These are phyloP conservation scores for Scalopus aquaticus DNA, from an alignment of 2,113 vertebrate genomes.

Conservation along the genomic window DNA sequence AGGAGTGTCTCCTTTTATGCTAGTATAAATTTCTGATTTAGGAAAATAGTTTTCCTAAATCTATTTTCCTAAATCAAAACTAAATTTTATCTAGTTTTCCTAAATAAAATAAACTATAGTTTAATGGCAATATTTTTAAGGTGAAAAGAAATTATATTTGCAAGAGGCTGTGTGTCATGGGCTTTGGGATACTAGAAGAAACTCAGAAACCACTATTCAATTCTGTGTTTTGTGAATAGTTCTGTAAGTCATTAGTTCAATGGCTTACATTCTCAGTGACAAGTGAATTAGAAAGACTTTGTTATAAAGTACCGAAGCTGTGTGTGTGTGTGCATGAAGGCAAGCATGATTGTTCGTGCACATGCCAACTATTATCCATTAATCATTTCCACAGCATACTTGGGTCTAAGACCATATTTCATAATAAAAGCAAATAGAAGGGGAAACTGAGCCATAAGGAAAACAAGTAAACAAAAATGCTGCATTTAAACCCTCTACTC, in stretches of 20 bases:
- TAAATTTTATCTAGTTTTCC: too few relatives aligned
- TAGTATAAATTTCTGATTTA: conserved; percentile 17
- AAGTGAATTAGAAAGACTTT: neutral
- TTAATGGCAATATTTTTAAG: conserved; percentile 4
- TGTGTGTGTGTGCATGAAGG: neutral
- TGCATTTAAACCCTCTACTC: conserved; percentile 60
- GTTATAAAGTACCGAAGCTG: neutral
- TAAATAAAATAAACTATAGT: too few relatives aligned
- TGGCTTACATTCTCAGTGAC: neutral
- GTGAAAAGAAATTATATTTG: conserved; percentile 8
- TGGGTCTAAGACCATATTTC: neutral
- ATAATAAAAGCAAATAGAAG: conserved; percentile 77
- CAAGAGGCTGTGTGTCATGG: neutral
- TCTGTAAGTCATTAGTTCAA: neutral
- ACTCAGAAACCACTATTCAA: neutral
- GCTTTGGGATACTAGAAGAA: neutral
- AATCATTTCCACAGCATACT: conserved; percentile 70
- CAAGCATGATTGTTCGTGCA: neutral
- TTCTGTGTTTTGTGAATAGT: neutral
- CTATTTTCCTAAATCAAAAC: too few relatives aligned
- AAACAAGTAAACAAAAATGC: conserved; percentile 75
- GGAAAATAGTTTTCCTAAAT: too few relatives aligned
- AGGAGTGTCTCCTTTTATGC: neutral
- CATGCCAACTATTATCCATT: neutral
- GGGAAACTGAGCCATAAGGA: conserved; percentile 76